Conservation (phyloP, 2,797 vertebrate genomes). For the Melanotaenia maccullochi region DNA sequence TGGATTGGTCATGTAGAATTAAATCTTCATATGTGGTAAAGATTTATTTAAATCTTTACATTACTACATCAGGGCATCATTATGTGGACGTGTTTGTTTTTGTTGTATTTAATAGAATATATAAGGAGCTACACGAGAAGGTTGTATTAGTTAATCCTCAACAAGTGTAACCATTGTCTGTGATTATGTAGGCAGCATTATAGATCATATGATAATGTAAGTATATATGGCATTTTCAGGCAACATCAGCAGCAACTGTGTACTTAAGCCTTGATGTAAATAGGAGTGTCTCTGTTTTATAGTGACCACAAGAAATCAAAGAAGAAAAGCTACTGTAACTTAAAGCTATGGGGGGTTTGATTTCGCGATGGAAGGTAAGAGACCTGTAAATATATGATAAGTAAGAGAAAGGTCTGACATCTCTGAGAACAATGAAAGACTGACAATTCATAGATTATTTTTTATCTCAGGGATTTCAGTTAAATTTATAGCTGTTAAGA, state of each 20-base stretch:
- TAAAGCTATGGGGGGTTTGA: slow-evolving; percentile 88
- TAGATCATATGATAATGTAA: slow-evolving; percentile 13
- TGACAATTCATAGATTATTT: too few relatives aligned
- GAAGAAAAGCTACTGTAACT: not conserved
- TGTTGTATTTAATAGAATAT: not conserved
- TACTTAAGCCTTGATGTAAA: not conserved
- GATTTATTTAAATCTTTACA: not conserved
- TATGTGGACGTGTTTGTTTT: not conserved
- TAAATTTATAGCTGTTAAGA: not conserved
- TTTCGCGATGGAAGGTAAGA: slow-evolving; percentile 81
- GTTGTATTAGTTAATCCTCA: slow-evolving; percentile 6
- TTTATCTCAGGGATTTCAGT: not conserved
- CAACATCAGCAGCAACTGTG: not conserved
- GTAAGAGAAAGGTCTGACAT: not conserved
- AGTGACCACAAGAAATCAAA: slow-evolving; percentile 45
- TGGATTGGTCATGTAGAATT: not conserved
- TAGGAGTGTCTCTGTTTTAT: slow-evolving; percentile 20
- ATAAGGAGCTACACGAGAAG: not conserved
- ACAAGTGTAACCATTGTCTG: slow-evolving; percentile 18
- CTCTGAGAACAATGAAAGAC: too few relatives aligned
- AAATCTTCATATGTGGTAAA: not conserved
- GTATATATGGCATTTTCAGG: not conserved
- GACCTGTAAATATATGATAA: not conserved
- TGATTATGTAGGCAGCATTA: slow-evolving; percentile 1
- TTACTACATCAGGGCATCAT: not conserved